Evolutionary conservation across 1,140 invertebrate genomes (phyloP).

Genomic region (Cotesia chilonis): DNA sequence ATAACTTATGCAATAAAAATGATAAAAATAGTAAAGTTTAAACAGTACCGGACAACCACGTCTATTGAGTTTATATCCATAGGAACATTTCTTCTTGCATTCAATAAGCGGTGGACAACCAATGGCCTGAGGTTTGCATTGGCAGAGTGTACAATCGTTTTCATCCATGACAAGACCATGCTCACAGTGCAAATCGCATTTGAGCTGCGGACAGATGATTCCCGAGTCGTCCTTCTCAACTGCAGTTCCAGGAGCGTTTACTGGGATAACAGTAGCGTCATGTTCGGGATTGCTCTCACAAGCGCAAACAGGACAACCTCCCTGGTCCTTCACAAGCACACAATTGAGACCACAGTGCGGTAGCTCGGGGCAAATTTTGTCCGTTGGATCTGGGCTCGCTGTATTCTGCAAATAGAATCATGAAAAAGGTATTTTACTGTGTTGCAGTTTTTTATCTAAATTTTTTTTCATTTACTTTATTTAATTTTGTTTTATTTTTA

Average conservation of each 20-base stretch:
- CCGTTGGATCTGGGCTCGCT: conserved; percentile 30
- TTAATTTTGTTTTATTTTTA: not conserved
- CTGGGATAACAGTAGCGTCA: conserved; percentile 36
- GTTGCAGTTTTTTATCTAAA: not conserved
- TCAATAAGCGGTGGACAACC: conserved; percentile 47
- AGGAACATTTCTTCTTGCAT: conserved; percentile 56
- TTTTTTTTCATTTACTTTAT: not conserved
- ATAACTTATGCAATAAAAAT: not conserved
- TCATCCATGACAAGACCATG: conserved; percentile 54
- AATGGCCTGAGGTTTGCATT: conserved; percentile 48
- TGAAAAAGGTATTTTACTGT: not conserved
- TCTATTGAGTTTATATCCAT: conserved; percentile 56
- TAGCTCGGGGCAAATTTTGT: conserved; percentile 48
- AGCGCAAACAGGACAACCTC: conserved; percentile 50
- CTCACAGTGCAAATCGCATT: conserved; percentile 56
- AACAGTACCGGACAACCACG: conserved; percentile 51
- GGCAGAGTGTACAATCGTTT: conserved; percentile 56
- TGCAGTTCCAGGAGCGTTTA: conserved; percentile 35
- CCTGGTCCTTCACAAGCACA: conserved; percentile 48
- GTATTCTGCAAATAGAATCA: conserved; percentile 44
- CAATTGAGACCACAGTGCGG: conserved; percentile 50
- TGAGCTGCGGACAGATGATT: conserved; percentile 52
- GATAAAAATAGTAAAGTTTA: conserved; percentile 8
- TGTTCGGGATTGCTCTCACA: conserved; percentile 43
- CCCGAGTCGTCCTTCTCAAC: conserved; percentile 40